Conservation (phyloP, 1,140 invertebrate species). For the Drosophila pruinosa region DNA sequence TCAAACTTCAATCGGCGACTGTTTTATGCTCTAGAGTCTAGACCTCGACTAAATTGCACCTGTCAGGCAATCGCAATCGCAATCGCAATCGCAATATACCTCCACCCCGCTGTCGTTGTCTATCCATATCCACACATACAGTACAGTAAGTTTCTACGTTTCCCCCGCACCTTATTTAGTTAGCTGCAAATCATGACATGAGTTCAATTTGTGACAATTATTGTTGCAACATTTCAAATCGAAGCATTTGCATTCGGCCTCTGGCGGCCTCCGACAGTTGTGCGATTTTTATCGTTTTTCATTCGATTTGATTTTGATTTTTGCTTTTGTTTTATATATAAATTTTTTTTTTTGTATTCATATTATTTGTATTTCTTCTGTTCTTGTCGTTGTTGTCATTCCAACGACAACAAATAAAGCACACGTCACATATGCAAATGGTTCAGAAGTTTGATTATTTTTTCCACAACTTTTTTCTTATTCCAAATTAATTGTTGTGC, state of each 20-base stretch:
- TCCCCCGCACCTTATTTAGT: neutral
- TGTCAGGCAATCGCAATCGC: conserved; percentile 36
- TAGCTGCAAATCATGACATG: conserved; percentile 50
- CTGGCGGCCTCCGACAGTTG: conserved; percentile 36
- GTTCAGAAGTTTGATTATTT: conserved; percentile 1
- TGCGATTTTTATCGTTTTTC: conserved; percentile 53
- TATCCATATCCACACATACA: neutral
- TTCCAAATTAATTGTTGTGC: conserved; percentile 42
- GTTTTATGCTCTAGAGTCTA: conserved; percentile 42
- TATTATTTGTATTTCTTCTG: conserved; percentile 7
- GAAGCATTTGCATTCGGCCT: conserved; percentile 50
- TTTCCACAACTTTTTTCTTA: conserved; percentile 18
- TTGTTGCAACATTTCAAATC: conserved; percentile 59
- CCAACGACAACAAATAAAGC: neutral
- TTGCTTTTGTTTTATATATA: neutral
- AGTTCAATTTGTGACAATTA: conserved; percentile 62
- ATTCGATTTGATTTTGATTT: conserved; percentile 46
- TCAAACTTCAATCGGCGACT: conserved; percentile 15
- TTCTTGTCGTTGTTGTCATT: conserved; percentile 8
- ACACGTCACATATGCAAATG: conserved; percentile 28
- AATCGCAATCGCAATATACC: neutral
- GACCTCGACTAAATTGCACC: conserved; percentile 52
- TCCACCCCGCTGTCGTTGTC: neutral
- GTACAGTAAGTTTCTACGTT: neutral
- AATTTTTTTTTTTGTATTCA: conserved; percentile 16